phyloP scores from a whole-genome alignment of 2,888 invertebrate genomes.

The Prosapia bicincta region DNA sequence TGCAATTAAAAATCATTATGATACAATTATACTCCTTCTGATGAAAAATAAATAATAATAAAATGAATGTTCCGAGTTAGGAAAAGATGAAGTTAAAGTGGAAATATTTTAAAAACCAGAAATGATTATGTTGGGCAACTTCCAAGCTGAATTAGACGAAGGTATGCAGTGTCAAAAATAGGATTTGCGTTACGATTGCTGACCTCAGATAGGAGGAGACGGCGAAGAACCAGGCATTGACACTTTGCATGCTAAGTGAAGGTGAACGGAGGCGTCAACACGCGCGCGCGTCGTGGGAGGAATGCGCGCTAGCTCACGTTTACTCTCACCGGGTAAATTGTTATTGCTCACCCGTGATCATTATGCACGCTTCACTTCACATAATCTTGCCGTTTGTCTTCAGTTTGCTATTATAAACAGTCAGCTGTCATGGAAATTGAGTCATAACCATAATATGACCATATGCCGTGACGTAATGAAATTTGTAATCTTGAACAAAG shows the following conservation, averaged over 20 bases:
- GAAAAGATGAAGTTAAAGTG: too few species aligned
- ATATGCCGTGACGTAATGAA: background rate
- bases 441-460: background rate
- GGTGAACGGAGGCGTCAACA: background rate
- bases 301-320: background rate
- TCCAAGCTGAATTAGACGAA: too few species aligned
- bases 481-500: background rate
- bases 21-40: too few species aligned
- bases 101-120: too few species aligned
- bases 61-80: too few species aligned
- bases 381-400: background rate
- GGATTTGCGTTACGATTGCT: too few species aligned
- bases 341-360: background rate
- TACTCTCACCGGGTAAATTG: background rate
- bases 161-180: too few species aligned
- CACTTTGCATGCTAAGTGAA: background rate
- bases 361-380: background rate
- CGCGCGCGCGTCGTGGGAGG: background rate
- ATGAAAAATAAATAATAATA: too few species aligned
- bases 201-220: too few species aligned
- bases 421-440: background rate
- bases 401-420: background rate
- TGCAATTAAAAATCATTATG: too few species aligned
- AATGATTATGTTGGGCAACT: too few species aligned
- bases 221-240: too few species aligned